These are phyloP conservation scores for Chymomyza costata DNA, from an alignment of 1,140 invertebrate genomes.

Conservation along the genomic window DNA sequence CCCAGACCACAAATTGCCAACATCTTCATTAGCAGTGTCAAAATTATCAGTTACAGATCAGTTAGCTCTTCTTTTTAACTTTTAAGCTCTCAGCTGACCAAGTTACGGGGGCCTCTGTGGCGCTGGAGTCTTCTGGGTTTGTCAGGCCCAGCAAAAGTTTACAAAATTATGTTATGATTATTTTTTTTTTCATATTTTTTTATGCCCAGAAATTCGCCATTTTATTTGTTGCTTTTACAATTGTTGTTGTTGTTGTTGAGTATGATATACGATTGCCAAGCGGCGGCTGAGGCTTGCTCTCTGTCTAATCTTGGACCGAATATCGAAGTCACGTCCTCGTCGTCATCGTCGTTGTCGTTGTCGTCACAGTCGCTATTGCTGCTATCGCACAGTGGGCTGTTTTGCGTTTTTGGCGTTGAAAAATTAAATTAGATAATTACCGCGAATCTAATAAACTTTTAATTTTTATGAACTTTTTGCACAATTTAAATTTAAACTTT, in stretches of 20 bases:
- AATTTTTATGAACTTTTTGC: neutral
- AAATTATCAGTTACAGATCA: constrained; percentile 39
- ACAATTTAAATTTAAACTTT: neutral
- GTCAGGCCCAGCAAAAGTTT: too few species aligned
- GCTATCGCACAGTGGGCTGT: too few species aligned
- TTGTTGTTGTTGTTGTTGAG: neutral
- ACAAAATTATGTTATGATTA: too few species aligned
- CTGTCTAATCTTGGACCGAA: constrained; percentile 46
- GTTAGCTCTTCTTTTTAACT: constrained; percentile 27
- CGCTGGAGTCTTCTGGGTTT: too few species aligned
- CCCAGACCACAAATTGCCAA: constrained; percentile 39
- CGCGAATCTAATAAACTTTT: neutral
- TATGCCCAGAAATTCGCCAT: too few species aligned
- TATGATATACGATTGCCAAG: constrained; percentile 20
- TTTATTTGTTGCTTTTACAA: too few species aligned
- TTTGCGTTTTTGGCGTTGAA: too few species aligned
- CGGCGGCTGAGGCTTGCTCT: neutral
- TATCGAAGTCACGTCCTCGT: constrained; percentile 58
- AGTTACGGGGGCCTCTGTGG: too few species aligned
- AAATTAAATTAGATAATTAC: too few species aligned
- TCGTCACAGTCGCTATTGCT: too few species aligned
- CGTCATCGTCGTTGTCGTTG: constrained; percentile 3
- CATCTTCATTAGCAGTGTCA: constrained; percentile 40
- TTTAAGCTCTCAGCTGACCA: constrained; percentile 22
- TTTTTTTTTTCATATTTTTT: too few species aligned